Percentiles rank a stretch among this genome's conserved stretches.
Evolutionary conservation across 2,797 vertebrate genomes (phyloP).

Genomic region (Mormyrus hasselquistii): DNA sequence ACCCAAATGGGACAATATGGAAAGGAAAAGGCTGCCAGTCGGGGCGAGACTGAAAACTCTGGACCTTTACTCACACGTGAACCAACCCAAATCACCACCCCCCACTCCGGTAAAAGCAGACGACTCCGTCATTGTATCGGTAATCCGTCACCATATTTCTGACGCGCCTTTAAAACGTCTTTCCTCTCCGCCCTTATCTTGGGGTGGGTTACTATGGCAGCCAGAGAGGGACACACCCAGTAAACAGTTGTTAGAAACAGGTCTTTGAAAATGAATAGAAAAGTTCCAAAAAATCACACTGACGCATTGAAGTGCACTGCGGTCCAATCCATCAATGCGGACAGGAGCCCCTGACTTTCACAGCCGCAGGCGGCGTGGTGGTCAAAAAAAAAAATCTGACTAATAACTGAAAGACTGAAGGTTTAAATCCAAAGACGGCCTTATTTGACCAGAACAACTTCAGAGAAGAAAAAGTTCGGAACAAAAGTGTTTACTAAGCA

Average conservation of each 20-base stretch:
- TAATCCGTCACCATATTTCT: conserved; percentile 48
- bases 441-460: not conserved
- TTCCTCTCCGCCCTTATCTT: conserved; percentile 38
- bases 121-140: conserved; percentile 45
- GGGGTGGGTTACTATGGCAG: conserved; percentile 37
- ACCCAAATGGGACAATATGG: too few species aligned
- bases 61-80: conserved; percentile 23
- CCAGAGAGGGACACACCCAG: not conserved
- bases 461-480: not conserved
- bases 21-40: too few species aligned
- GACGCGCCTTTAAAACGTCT: conserved; percentile 50
- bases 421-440: not conserved
- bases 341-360: not conserved
- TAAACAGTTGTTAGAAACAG: not conserved
- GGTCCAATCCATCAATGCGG: not conserved
- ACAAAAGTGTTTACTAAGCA: not conserved
- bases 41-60: not conserved
- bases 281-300: not conserved
- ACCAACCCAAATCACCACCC: not conserved
- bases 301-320: not conserved
- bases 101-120: conserved; percentile 31
- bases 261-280: not conserved
- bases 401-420: not conserved
- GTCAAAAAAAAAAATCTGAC: not conserved
- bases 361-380: not conserved